Base-by-base conservation (phyloP, 2,113 vertebrate genomes). In the Labeo rohita region DNA sequence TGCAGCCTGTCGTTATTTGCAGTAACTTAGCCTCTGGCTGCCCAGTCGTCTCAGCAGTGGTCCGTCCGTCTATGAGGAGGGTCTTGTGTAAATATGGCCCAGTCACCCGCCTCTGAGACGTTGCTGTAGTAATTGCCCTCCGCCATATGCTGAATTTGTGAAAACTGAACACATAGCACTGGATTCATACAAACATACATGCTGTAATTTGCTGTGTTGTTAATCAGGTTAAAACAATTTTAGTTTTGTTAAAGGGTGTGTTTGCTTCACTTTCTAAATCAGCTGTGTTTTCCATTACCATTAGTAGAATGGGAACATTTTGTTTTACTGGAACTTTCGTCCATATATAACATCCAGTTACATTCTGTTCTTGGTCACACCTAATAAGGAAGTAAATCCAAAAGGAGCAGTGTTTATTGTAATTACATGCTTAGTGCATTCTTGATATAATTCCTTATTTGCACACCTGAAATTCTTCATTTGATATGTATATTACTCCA, bases 1-100 rank as follows among this genome's bases (percentile, higher is more conserved):
- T 66, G 79, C 54, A 28, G 59, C 50, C 61, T 89, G 68, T 88
- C 70, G 4, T 81, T 86, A 89, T 72, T 68, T 80, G 75, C 28
- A 13, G 47, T 56, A 76, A 61, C 56, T 21, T 61, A 61, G 56
- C 18, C 13, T 50, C 15, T 63, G 74, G 28, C 36, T 39, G n/a
- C 21, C 59, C 61, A 28, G 59, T 66, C 39, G 34, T 87, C 82
- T 84, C 72, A 49, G 80, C 65, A 73, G 85, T 87, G 88, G 83
- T 87, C 84, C 52, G 3, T 21, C 43, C 34, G 21, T 83, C 84
- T 83, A 39, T 83, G 84, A 79, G 49, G 84, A 68, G 78, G 78
- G 84, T 83, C 77, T 66, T 49, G 49, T 80, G 66, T 74, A 76
- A 86, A 84, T n/a, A 74, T 68, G 3, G 6, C 50, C 47, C 21